A percentile compares a stretch with the other conserved stretches of the same genome.
Conservation (phyloP, 37 sponge, comb jelly and placozoan genomes). For the Axinella damicornis region DNA sequence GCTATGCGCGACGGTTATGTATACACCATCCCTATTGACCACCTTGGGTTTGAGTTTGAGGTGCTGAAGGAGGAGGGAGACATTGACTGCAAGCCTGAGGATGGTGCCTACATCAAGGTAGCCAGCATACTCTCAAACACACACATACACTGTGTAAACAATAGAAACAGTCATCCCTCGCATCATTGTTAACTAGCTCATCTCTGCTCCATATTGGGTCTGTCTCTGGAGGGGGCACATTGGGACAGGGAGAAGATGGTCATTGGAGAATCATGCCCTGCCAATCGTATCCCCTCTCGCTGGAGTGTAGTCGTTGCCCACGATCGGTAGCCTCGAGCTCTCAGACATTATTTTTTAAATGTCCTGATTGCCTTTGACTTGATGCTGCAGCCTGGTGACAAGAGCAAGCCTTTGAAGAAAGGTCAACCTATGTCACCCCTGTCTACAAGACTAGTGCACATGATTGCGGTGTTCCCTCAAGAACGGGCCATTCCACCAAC, state of each 20-base stretch:
- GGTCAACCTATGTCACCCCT: slow-evolving; percentile 85
- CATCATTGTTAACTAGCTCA: too few species aligned
- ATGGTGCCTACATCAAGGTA: slow-evolving; percentile 93
- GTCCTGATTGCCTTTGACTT: too few species aligned
- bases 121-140: too few species aligned
- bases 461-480: slow-evolving; percentile 93
- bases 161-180: too few species aligned
- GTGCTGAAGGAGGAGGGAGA: slow-evolving; percentile 70
- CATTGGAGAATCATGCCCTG: slow-evolving; percentile 88
- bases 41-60: slow-evolving; percentile 96
- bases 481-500: slow-evolving; percentile 96
- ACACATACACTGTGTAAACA: too few species aligned
- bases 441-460: slow-evolving; percentile 99
- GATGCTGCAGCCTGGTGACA: too few species aligned
- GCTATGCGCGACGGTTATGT: too few species aligned
- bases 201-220: too few species aligned
- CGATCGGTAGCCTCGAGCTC: too few species aligned
- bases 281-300: slow-evolving; percentile 94
- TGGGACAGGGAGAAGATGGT: slow-evolving; percentile 89
- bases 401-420: too few species aligned
- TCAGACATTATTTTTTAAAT: too few species aligned
- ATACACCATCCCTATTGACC: slow-evolving; percentile 98
- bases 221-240: slow-evolving; percentile 95
- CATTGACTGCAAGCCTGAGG: slow-evolving; percentile 71
- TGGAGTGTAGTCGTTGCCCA: too few species aligned